phyloP scores from a whole-genome alignment of 30 jellyfish, hydroid and myxozoan genomes.

The Turritopsis dohrnii region DNA sequence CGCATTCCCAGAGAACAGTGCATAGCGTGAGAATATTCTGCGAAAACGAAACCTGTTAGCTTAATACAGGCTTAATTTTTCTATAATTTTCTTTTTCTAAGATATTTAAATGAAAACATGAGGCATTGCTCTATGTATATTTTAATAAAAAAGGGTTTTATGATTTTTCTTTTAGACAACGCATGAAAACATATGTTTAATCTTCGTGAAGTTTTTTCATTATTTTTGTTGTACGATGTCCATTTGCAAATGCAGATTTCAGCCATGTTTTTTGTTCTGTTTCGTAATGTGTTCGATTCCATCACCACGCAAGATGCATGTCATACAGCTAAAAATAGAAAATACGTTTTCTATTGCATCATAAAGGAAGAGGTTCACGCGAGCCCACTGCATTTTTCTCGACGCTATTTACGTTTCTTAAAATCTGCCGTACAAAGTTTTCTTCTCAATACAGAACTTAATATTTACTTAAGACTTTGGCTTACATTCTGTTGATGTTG shows the following conservation, averaged over 20 bases:
- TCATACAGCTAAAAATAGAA: not conserved
- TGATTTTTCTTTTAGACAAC: not conserved
- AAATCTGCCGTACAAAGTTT: not conserved
- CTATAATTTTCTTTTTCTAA: not conserved
- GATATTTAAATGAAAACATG: not conserved
- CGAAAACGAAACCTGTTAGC: not conserved
- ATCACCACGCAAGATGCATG: not conserved
- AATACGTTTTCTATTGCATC: not conserved
- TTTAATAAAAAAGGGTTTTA: not conserved
- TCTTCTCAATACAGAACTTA: not conserved
- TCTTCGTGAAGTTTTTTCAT: not conserved
- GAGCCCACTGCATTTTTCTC: not conserved
- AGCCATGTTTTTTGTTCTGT: not conserved
- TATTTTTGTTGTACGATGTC: not conserved
- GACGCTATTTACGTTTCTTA: not conserved
- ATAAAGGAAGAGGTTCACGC: not conserved
- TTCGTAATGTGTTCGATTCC: not conserved
- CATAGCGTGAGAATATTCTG: not conserved
- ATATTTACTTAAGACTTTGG: not conserved
- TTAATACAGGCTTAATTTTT: not conserved
- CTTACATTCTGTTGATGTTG: not conserved
- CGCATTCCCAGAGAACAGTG: not conserved
- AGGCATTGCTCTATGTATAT: not conserved
- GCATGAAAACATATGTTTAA: not conserved
- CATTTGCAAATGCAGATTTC: not conserved